These are phyloP conservation scores for Nerophis ophidion DNA, from an alignment of 2,113 vertebrate genomes.

Conservation along the genomic window DNA sequence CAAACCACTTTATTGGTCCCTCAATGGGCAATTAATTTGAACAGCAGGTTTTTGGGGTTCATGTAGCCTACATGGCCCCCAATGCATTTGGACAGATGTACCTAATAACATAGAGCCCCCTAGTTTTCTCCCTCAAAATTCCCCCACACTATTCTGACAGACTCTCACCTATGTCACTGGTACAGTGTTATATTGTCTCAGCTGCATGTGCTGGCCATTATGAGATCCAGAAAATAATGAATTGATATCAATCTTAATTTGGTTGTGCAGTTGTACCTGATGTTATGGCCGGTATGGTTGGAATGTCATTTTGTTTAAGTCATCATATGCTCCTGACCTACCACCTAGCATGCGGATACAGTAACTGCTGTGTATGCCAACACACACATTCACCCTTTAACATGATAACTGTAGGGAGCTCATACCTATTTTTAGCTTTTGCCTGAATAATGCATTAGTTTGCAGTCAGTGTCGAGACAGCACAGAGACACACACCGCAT, in stretches of 20 bases:
- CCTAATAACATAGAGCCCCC: slow-evolving; percentile 39
- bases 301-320: too few relatives aligned
- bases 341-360: slow-evolving; percentile 8
- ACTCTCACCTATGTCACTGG: slow-evolving; percentile 23
- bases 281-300: too few relatives aligned
- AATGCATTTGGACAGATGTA: not conserved
- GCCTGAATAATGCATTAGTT: slow-evolving; percentile 70
- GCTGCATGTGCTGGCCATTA: not conserved
- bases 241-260: too few relatives aligned
- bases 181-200: slow-evolving; percentile 48
- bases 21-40: too few relatives aligned
- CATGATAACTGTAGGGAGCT: slow-evolving; percentile 27
- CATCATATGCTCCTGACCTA: slow-evolving; percentile 6
- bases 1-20: too few relatives aligned
- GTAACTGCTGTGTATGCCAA: too few relatives aligned
- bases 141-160: slow-evolving; percentile 23
- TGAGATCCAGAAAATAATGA: not conserved
- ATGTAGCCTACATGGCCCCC: too few relatives aligned
- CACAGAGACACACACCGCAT: slow-evolving; percentile 18
- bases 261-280: too few relatives aligned
- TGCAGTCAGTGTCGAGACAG: slow-evolving; percentile 31
- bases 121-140: slow-evolving; percentile 23
- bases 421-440: slow-evolving; percentile 60
- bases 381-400: slow-evolving; percentile 2
- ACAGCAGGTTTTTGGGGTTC: too few relatives aligned